Percentiles rank a stretch among this genome's conserved stretches.
These are phyloP conservation scores for Seriola aureovittata DNA, from an alignment of 2,113 vertebrate genomes.

Conservation along the genomic window DNA sequence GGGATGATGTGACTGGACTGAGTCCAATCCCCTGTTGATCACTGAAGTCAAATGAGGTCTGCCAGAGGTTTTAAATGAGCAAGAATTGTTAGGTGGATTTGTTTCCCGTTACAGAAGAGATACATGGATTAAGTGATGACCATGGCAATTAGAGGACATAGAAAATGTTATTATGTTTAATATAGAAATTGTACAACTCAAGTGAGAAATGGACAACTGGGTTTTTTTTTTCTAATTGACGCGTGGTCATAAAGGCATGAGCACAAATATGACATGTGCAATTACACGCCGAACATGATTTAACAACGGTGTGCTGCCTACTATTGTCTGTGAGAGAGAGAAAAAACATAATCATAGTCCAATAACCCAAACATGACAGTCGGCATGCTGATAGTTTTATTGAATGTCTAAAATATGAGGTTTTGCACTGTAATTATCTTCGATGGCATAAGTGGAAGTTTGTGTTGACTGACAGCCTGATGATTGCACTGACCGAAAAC, in stretches of 20 bases:
- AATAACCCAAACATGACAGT: not conserved
- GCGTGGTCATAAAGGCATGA: not conserved
- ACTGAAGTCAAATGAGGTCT: constrained; percentile 67
- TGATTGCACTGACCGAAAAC: not conserved
- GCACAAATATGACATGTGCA: constrained; percentile 13
- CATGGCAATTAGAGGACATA: constrained; percentile 44
- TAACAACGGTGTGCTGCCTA: not conserved
- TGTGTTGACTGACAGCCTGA: not conserved
- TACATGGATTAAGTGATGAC: constrained; percentile 21
- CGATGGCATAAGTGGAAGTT: constrained; percentile 38
- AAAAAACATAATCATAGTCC: not conserved
- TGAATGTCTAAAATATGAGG: not conserved
- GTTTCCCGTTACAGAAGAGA: constrained; percentile 14
- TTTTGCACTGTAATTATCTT: not conserved
- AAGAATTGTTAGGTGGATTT: constrained; percentile 44
- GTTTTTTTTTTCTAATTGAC: constrained; percentile 15
- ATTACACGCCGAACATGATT: not conserved
- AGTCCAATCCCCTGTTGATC: constrained; percentile 73
- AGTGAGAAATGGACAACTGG: not conserved
- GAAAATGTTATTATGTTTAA: constrained; percentile 16
- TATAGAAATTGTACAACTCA: constrained; percentile 25
- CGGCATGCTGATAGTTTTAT: not conserved
- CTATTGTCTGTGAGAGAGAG: not conserved
- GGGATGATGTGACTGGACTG: constrained; percentile 70
- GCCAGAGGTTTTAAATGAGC: constrained; percentile 57